phyloP scores from a whole-genome alignment of 2,113 vertebrate species.

The Paracanthobrama guichenoti region DNA sequence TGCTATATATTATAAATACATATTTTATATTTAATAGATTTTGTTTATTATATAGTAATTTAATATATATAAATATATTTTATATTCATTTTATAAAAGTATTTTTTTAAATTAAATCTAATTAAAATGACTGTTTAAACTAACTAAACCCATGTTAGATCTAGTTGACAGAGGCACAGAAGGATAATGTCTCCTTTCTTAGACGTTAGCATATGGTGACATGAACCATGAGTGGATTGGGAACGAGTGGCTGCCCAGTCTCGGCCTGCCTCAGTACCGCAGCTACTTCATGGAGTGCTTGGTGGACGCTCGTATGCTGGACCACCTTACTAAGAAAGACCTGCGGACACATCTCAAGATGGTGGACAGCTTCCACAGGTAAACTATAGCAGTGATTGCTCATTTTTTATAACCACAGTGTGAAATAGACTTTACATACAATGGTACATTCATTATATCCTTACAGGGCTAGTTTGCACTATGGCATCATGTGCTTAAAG shows the following conservation, averaged over 20 bases:
- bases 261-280: slow-evolving; percentile 94
- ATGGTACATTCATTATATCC: neutral
- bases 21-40: no score
- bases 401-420: neutral
- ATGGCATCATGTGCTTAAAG: slow-evolving; percentile 98
- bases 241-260: slow-evolving; percentile 95
- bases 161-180: neutral
- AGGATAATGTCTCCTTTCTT: neutral
- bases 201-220: slow-evolving; percentile 96
- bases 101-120: neutral
- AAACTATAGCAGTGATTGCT: slow-evolving; percentile 50
- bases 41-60: no score
- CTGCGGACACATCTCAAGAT: slow-evolving; percentile 95
- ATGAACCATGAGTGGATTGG: slow-evolving; percentile 99
- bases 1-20: no score
- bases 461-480: slow-evolving; percentile 92
- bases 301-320: slow-evolving; percentile 94
- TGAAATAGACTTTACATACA: neutral
- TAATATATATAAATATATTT: no score
- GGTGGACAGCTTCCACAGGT: slow-evolving; percentile 99
- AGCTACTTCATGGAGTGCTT: slow-evolving; percentile 99
- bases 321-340: slow-evolving; percentile 97
- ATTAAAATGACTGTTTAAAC: neutral
- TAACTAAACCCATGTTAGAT: neutral
- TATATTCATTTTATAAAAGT: no score